These are phyloP conservation scores for Erpobdella octoculata DNA, from an alignment of 2,888 invertebrate species.

Conservation along the genomic window DNA sequence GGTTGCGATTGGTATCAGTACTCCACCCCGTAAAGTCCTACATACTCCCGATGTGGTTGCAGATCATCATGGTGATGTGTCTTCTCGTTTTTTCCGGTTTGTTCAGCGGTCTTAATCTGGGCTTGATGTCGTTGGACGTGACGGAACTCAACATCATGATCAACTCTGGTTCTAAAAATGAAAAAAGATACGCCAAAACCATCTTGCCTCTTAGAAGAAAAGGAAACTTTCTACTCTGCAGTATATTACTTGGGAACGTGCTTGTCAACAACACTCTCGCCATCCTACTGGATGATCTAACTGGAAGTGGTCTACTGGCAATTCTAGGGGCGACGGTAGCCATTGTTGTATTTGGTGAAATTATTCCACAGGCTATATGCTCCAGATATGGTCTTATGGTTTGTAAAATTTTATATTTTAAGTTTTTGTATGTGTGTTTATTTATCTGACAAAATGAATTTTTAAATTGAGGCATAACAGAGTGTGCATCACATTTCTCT, in stretches of 20 bases:
- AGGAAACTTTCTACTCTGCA: slow-evolving; percentile 80
- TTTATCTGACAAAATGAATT: neutral
- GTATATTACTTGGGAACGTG: slow-evolving; percentile 69
- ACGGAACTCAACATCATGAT: slow-evolving; percentile 89
- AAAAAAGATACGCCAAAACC: slow-evolving; percentile 68
- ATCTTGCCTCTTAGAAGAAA: slow-evolving; percentile 75
- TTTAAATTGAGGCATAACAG: no score
- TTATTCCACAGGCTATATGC: slow-evolving; percentile 67
- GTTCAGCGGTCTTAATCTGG: slow-evolving; percentile 89
- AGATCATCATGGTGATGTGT: slow-evolving; percentile 44
- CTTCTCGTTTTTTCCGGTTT: slow-evolving; percentile 82
- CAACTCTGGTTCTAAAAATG: slow-evolving; percentile 73
- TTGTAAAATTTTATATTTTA: neutral
- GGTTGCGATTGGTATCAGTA: slow-evolving; percentile 22
- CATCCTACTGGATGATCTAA: slow-evolving; percentile 84
- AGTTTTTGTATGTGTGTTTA: neutral
- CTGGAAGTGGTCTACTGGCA: slow-evolving; percentile 75
- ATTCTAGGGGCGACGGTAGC: slow-evolving; percentile 81
- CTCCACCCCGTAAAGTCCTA: slow-evolving; percentile 10
- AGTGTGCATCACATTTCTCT: no score
- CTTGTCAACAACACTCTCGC: slow-evolving; percentile 95
- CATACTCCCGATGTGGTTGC: slow-evolving; percentile 48
- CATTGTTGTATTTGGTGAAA: slow-evolving; percentile 94
- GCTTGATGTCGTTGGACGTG: slow-evolving; percentile 88
- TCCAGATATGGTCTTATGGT: slow-evolving; percentile 27